Conservation (phyloP, 2,113 vertebrate genomes). For the Scomber japonicus region DNA sequence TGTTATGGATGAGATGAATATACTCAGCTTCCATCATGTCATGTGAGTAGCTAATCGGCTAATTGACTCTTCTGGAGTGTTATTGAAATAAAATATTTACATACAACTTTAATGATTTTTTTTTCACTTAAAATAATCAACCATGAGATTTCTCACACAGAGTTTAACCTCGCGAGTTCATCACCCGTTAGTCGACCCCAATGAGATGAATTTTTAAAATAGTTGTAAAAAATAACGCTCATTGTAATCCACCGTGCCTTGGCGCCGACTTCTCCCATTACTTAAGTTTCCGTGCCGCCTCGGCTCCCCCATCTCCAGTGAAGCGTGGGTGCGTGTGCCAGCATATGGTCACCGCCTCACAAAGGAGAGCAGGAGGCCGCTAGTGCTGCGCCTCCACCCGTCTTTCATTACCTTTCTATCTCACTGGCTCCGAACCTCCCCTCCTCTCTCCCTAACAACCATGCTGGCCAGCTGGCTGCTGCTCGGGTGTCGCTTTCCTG, state of each 20-base stretch:
- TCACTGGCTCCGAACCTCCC: slow-evolving; percentile 69
- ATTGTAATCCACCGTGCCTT: slow-evolving; percentile 56
- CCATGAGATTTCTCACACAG: background rate
- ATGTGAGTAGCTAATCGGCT: slow-evolving; percentile 59
- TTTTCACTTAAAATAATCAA: slow-evolving; percentile 10
- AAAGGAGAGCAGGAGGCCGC: slow-evolving; percentile 63
- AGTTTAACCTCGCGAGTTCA: background rate
- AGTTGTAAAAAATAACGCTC: slow-evolving; percentile 56
- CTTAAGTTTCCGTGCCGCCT: slow-evolving; percentile 77
- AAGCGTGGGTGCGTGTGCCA: slow-evolving; percentile 65
- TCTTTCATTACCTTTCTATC: slow-evolving; percentile 86
- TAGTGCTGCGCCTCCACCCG: slow-evolving; percentile 61
- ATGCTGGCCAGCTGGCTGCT: slow-evolving; percentile 76
- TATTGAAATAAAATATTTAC: slow-evolving; percentile 46
- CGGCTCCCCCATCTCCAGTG: slow-evolving; percentile 65
- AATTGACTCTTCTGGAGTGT: slow-evolving; percentile 26
- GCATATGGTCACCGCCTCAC: slow-evolving; percentile 70
- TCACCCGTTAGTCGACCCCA: background rate
- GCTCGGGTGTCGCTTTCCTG: slow-evolving; percentile 81
- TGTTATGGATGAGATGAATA: slow-evolving; percentile 54
- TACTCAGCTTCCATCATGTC: slow-evolving; percentile 56
- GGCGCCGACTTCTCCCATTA: slow-evolving; percentile 77
- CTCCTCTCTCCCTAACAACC: slow-evolving; percentile 40
- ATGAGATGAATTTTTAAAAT: slow-evolving; percentile 59
- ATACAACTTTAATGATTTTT: background rate